phyloP scores from a whole-genome alignment of 2,113 vertebrate genomes.

The Kobus ellipsiprymnus region DNA sequence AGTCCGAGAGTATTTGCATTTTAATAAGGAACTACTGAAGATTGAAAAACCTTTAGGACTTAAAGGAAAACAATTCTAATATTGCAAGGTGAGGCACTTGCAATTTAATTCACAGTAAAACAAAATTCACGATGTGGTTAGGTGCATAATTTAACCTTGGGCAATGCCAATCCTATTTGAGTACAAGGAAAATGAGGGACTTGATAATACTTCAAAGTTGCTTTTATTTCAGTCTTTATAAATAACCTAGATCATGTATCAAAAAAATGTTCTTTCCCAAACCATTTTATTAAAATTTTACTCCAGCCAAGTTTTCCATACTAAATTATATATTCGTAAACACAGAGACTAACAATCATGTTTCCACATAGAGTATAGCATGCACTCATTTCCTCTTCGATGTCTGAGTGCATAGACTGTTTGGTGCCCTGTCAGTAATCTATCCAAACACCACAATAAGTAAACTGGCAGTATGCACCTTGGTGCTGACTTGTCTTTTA shows the following conservation, averaged over 20 bases:
- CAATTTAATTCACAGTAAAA: conserved; percentile 54
- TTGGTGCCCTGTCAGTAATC: conserved; percentile 1
- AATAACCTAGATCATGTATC: not conserved
- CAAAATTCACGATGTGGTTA: not conserved
- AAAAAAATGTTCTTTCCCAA: not conserved
- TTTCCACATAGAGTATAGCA: not conserved
- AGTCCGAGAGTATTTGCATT: conserved; percentile 40
- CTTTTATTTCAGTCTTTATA: not conserved
- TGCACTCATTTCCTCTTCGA: not conserved
- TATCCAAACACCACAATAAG: not conserved
- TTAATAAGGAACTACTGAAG: conserved; percentile 49
- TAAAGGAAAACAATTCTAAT: conserved; percentile 43
- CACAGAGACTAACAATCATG: not conserved
- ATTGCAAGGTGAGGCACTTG: conserved; percentile 18
- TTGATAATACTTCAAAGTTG: conserved; percentile 7
- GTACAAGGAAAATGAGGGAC: not conserved
- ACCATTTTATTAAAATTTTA: conserved; percentile 38
- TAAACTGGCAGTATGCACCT: not conserved
- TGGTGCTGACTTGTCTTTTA: not conserved
- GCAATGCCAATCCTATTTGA: not conserved
- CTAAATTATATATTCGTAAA: conserved; percentile 40
- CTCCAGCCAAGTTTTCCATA: not conserved
- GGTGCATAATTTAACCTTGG: not conserved
- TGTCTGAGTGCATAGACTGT: not conserved
- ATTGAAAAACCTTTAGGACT: conserved; percentile 43